Conservation (phyloP, 2,113 vertebrate species). For the Microcebus lehilahytsara region DNA sequence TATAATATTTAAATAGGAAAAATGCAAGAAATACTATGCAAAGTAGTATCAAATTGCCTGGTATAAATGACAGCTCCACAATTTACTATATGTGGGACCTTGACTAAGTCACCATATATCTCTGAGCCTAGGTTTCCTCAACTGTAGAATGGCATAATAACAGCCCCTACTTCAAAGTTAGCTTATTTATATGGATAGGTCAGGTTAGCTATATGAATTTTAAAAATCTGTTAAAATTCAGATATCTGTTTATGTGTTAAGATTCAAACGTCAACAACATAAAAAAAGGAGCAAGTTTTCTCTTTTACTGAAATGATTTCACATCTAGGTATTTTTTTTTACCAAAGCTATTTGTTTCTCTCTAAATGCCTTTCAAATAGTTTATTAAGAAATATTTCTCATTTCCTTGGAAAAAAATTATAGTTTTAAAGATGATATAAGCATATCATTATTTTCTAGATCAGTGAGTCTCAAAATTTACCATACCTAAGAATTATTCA, state of each 20-base stretch:
- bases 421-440: background rate
- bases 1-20: background rate
- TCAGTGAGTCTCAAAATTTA: background rate
- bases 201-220: background rate
- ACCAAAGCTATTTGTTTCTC: background rate
- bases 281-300: background rate
- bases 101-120: background rate
- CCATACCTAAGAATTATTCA: background rate
- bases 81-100: background rate
- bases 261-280: background rate
- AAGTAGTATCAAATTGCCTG: background rate
- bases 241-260: background rate
- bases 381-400: background rate
- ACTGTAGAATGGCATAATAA: background rate
- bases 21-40: background rate
- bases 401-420: background rate
- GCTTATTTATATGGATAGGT: background rate
- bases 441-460: background rate
- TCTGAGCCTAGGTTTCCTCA: background rate
- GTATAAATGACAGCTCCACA: background rate
- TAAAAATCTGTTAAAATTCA: background rate
- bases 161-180: background rate
- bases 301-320: constrained; percentile 28
- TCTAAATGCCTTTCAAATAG: background rate
- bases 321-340: background rate